Evolutionary conservation across 2,797 vertebrate genomes (phyloP), one percentile per base, ranked within the genome.

Genomic region (Semaprochilodus insignis): DNA sequence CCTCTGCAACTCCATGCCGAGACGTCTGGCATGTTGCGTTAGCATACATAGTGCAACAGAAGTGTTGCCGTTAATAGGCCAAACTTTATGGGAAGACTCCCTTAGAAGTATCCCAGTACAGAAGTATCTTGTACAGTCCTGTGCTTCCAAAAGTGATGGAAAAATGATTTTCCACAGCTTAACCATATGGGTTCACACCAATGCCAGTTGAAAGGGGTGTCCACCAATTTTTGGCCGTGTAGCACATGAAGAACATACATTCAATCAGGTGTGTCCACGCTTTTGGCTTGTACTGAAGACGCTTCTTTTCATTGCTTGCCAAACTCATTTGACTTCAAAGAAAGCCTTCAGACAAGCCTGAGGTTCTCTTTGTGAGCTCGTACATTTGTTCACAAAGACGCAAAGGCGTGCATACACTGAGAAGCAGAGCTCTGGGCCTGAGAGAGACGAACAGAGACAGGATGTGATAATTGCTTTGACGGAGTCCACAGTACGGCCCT

Each of bases 401-500:
- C 17, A 15, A 31, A 65, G 25, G 25, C 27, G 27, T 27, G 27
- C 27, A 34, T 23, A 63, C 60, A 63, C 60, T n/a, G 21, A n/a
- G 7, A 60, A n/a, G 23, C 57, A 60, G 21, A 60, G 59, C 59
- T 60, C 0, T 44, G 71, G 27, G n/a, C 59, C 60, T 66, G 1
- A 40, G 52, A 70, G 73, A 71, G 54, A 52, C 14, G 5, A 65
- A 34, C 62, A 65, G 27, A 31, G 23, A 54, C 48, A 54, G 14
- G 27, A 75, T 13, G 63, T 51, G 80, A 70, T 82, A 70, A 71
- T 77, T 81, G 69, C 78, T 81, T 81, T 77, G 73, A 81, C 67
- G 21, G 25, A 60, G 54, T 54, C 27, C 0, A 54, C 63, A 57
- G 16, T 6, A 34, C 15, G 55, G 60, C 34, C 52, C 48, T 81